Percentiles rank a stretch among this genome's conserved stretches.
Evolutionary conservation across 2,888 invertebrate genomes (phyloP).

Genomic region (Leptodirus hochenwartii): DNA sequence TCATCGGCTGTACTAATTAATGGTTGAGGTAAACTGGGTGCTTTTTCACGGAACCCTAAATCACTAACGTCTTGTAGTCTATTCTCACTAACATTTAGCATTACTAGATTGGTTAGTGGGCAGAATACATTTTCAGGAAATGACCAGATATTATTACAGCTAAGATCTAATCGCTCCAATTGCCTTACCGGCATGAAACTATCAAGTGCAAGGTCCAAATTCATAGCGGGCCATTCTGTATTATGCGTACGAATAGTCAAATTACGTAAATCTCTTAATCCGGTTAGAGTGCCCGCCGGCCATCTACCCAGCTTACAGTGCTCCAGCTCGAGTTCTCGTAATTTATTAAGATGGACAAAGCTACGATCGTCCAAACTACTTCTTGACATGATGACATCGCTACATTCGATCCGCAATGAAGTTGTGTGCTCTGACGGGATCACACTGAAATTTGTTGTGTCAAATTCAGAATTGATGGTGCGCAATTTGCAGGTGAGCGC

Average conservation of each 20-base stretch:
- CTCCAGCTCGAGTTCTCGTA: conserved; percentile 64
- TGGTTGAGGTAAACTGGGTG: conserved; percentile 38
- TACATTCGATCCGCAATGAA: conserved; percentile 60
- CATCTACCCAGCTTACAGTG: conserved; percentile 75
- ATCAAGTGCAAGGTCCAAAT: conserved; percentile 61
- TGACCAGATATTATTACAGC: conserved; percentile 79
- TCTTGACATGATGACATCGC: conserved; percentile 60
- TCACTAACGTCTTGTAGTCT: conserved; percentile 76
- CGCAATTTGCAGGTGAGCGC: conserved; percentile 62
- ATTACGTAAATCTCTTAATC: conserved; percentile 64
- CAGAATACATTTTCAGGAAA: conserved; percentile 76
- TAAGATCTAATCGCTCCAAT: conserved; percentile 68
- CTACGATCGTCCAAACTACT: conserved; percentile 60
- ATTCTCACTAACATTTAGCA: conserved; percentile 73
- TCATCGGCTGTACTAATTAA: conserved; percentile 42
- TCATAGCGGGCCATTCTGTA: conserved; percentile 68
- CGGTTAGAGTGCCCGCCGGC: conserved; percentile 61
- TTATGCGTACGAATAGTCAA: conserved; percentile 73
- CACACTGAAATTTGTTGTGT: conserved; percentile 74
- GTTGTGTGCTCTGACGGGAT: conserved; percentile 72
- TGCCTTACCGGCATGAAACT: conserved; percentile 61
- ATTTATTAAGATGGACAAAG: conserved; percentile 60
- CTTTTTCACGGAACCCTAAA: conserved; percentile 62
- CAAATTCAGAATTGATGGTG: conserved; percentile 74
- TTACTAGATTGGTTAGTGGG: conserved; percentile 57